Conservation (phyloP, 2,888 invertebrate species). For the Frankliniella fusca region DNA sequence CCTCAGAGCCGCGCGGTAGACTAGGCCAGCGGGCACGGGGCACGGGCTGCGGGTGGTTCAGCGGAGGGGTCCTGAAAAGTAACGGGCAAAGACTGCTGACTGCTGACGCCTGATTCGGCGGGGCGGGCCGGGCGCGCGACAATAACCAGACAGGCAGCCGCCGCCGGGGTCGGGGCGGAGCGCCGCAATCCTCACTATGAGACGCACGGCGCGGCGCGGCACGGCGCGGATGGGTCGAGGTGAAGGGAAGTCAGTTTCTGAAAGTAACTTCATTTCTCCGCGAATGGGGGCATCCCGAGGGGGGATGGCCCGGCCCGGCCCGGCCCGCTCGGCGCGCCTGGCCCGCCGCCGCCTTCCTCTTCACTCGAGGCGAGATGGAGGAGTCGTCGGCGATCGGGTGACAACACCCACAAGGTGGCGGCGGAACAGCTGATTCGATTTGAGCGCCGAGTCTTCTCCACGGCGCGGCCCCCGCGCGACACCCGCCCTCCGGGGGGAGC, state of each 20-base stretch:
- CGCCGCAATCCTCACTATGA: neutral
- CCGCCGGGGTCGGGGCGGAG: neutral
- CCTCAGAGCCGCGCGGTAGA: too few relatives aligned
- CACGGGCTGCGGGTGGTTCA: too few relatives aligned
- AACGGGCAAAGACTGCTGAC: too few relatives aligned
- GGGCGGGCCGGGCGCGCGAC: neutral
- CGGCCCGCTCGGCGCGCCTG: neutral
- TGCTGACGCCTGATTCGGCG: neutral
- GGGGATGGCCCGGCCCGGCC: neutral
- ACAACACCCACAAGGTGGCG: conserved; percentile 21
- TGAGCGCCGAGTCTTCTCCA: neutral
- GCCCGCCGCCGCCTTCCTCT: neutral
- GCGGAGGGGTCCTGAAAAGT: too few relatives aligned
- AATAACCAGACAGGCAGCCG: neutral
- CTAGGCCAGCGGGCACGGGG: too few relatives aligned
- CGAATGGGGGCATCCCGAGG: conserved; percentile 11
- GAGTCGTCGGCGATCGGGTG: neutral
- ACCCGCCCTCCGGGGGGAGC: neutral
- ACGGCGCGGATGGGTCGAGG: neutral
- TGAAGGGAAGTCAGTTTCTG: conserved; percentile 18
- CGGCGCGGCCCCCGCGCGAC: neutral
- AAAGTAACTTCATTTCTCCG: conserved; percentile 21
- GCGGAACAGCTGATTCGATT: conserved; percentile 13
- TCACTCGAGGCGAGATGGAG: neutral
- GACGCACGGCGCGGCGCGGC: neutral